Conservation (phyloP, 1,140 invertebrate genomes). For the Papilio polyxenes region DNA sequence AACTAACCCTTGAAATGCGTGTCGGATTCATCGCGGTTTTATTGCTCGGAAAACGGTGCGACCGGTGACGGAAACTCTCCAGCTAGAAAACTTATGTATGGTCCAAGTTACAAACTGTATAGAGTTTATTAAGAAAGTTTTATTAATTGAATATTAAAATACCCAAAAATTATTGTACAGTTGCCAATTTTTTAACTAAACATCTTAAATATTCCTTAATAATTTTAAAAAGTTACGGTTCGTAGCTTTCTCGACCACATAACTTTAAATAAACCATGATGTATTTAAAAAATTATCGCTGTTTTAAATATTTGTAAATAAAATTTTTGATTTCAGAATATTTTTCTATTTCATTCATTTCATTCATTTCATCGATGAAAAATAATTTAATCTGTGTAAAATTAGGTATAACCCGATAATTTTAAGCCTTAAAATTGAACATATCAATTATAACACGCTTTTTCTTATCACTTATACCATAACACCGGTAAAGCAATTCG, state of each 20-base stretch:
- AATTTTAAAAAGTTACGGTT: no score
- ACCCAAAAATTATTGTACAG: background rate
- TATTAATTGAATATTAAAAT: background rate
- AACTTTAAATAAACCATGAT: no score
- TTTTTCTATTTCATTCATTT: no score
- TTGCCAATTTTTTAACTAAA: background rate
- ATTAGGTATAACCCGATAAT: no score
- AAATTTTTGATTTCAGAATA: no score
- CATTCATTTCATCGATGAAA: no score
- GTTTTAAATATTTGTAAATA: no score
- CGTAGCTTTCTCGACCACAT: no score
- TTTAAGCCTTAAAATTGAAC: background rate
- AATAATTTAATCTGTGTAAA: no score
- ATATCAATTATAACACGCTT: background rate
- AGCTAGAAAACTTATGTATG: constrained; percentile 38
- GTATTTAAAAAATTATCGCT: no score
- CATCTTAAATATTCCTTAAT: no score
- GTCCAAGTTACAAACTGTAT: constrained; percentile 40
- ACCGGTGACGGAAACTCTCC: constrained; percentile 51
- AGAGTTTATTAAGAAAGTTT: background rate
- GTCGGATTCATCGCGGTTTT: constrained; percentile 62
- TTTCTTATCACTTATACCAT: constrained; percentile 45
- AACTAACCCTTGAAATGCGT: constrained; percentile 63
- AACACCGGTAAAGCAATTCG: constrained; percentile 46
- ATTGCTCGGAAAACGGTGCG: constrained; percentile 67